A percentile compares a stretch with the other conserved stretches of the same genome.
These are phyloP conservation scores for Chrysolophus pictus DNA, from an alignment of 2,797 vertebrate species.

Conservation along the genomic window DNA sequence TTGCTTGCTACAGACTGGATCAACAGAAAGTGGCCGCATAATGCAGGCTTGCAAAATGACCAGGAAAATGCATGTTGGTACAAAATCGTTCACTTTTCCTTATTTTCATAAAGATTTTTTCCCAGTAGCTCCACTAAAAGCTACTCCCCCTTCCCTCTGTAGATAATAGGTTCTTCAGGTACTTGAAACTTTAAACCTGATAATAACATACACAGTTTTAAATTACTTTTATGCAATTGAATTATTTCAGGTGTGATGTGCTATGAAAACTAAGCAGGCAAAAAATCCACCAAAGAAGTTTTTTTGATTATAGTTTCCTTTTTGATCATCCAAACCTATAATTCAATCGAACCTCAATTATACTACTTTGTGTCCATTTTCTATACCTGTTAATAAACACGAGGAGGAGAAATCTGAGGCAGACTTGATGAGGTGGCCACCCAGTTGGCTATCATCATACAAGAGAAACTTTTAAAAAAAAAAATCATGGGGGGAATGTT, in stretches of 20 bases:
- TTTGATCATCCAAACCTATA: not conserved
- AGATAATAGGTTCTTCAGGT: not conserved
- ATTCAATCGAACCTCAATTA: not conserved
- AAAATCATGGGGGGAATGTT: not conserved
- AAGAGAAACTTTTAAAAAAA: too few species aligned
- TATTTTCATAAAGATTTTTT: not conserved
- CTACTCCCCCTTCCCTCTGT: not conserved
- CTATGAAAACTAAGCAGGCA: not conserved
- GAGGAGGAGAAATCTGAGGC: not conserved
- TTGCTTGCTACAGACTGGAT: not conserved
- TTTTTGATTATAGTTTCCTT: not conserved
- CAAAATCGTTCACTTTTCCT: slow-evolving; percentile 10
- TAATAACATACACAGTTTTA: not conserved
- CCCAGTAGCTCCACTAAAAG: not conserved
- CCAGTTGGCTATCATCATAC: not conserved
- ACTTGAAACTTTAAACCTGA: not conserved
- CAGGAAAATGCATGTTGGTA: not conserved
- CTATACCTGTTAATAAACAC: not conserved
- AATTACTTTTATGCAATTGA: not conserved
- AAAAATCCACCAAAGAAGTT: not conserved
- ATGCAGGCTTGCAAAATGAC: not conserved
- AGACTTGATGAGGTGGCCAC: not conserved
- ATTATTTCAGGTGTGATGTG: not conserved
- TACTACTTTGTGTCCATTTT: not conserved
- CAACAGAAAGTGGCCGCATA: not conserved